Percentiles rank a stretch among this genome's conserved stretches.
Evolutionary conservation across 2,888 invertebrate species (phyloP).

Genomic region (Drosophila parthenogenetica): DNA sequence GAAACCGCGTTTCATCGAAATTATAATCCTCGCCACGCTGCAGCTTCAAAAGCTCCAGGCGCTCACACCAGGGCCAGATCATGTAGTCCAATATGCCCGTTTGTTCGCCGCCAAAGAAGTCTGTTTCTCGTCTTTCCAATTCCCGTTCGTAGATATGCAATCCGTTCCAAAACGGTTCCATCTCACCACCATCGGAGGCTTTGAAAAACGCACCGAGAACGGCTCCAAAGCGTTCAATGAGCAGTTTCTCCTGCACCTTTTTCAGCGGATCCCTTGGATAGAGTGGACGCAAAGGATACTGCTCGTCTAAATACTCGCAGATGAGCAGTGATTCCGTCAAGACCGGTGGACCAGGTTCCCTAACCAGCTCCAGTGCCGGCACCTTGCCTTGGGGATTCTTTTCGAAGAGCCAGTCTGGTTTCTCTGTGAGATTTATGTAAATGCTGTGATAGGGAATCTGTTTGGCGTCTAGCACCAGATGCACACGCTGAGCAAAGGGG

Average conservation of each 20-base stretch:
- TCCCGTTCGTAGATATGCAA: constrained; percentile 89
- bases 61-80: constrained; percentile 94
- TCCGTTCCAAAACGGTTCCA: constrained; percentile 83
- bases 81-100: constrained; percentile 93
- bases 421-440: constrained; percentile 90
- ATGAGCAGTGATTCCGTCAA: constrained; percentile 93
- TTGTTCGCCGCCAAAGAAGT: constrained; percentile 89
- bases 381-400: constrained; percentile 90
- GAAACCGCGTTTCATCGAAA: constrained; percentile 64
- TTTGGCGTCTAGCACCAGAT: constrained; percentile 92
- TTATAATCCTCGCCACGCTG: constrained; percentile 87
- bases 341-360: constrained; percentile 86
- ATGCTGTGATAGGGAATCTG: constrained; percentile 91
- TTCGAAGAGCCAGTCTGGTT: constrained; percentile 92
- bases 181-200: constrained; percentile 80
- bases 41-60: constrained; percentile 86
- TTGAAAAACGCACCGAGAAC: constrained; percentile 81
- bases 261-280: constrained; percentile 87
- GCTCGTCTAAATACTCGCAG: constrained; percentile 92
- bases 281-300: constrained; percentile 88
- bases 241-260: constrained; percentile 84
- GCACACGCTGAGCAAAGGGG: constrained; percentile 92
- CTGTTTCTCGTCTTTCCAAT: constrained; percentile 87
- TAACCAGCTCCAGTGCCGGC: constrained; percentile 89
- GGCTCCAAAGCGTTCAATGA: constrained; percentile 82